Conservation (phyloP, 2,888 invertebrate genomes). For the Drosophila helvetica region DNA sequence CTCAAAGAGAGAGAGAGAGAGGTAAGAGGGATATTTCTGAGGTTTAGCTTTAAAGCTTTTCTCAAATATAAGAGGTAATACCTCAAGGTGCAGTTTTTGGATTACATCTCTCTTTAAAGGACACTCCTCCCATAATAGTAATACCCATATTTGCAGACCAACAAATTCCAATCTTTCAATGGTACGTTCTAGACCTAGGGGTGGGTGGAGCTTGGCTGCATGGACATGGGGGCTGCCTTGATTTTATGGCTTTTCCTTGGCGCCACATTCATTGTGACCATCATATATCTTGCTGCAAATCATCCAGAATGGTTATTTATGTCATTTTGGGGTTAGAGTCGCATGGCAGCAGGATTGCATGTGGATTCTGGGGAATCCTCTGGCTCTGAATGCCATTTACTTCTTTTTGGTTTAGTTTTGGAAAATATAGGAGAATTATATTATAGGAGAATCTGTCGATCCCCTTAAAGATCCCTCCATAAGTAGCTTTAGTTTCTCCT, state of each 20-base stretch:
- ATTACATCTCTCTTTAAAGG: background rate
- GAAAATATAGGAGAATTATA: too few relatives aligned
- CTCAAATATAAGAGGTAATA: background rate
- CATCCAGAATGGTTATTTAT: slow-evolving; percentile 1
- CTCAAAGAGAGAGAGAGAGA: background rate
- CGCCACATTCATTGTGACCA: background rate
- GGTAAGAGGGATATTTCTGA: background rate
- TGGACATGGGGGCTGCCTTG: background rate
- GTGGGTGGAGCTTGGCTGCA: background rate
- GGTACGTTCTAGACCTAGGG: background rate
- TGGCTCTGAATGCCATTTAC: too few relatives aligned
- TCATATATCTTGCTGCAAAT: background rate
- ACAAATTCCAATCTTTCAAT: background rate
- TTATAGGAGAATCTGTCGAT: too few relatives aligned
- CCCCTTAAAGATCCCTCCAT: background rate
- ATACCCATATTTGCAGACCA: background rate
- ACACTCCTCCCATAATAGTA: background rate
- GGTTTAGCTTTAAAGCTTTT: background rate
- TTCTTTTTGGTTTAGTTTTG: too few relatives aligned
- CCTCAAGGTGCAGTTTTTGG: background rate
- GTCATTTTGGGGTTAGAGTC: background rate
- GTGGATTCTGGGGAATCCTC: background rate
- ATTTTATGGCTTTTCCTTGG: slow-evolving; percentile 8
- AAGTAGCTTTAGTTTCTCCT: background rate
- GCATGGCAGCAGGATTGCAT: background rate